Conservation (phyloP, 2,797 vertebrate species). For the Podarcis lilfordi region DNA sequence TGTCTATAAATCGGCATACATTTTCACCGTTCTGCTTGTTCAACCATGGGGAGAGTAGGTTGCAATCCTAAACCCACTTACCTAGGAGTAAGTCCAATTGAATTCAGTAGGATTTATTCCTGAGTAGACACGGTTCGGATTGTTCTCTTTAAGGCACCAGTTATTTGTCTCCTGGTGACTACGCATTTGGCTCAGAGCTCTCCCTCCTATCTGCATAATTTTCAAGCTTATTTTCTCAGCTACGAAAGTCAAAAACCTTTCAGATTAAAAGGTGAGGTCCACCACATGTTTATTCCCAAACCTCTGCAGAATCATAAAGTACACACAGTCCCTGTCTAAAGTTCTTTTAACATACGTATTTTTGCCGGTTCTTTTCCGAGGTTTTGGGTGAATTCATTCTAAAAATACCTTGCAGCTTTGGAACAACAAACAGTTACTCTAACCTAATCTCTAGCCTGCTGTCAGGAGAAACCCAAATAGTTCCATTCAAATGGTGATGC, state of each 20-base stretch:
- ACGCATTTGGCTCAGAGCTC: not conserved
- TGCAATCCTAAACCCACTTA: not conserved
- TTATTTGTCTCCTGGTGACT: not conserved
- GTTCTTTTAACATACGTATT: not conserved
- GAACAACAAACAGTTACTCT: not conserved
- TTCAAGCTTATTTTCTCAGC: not conserved
- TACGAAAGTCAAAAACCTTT: not conserved
- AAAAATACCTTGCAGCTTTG: not conserved
- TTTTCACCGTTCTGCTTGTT: not conserved
- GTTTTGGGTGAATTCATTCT: not conserved
- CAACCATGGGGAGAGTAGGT: too few relatives aligned
- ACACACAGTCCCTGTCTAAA: not conserved
- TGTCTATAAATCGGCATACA: not conserved
- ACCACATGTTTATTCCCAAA: not conserved
- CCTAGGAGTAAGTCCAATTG: too few relatives aligned
- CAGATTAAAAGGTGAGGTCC: not conserved
- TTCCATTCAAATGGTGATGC: not conserved
- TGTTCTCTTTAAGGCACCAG: not conserved
- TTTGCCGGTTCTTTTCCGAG: not conserved
- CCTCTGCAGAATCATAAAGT: not conserved
- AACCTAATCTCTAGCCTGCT: not conserved
- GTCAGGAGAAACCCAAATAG: not conserved
- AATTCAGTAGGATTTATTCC: too few relatives aligned
- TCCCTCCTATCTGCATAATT: not conserved
- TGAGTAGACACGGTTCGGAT: too few relatives aligned